These are phyloP conservation scores for Butastur rufipennis DNA, from an alignment of 2,113 vertebrate species.

Conservation along the genomic window DNA sequence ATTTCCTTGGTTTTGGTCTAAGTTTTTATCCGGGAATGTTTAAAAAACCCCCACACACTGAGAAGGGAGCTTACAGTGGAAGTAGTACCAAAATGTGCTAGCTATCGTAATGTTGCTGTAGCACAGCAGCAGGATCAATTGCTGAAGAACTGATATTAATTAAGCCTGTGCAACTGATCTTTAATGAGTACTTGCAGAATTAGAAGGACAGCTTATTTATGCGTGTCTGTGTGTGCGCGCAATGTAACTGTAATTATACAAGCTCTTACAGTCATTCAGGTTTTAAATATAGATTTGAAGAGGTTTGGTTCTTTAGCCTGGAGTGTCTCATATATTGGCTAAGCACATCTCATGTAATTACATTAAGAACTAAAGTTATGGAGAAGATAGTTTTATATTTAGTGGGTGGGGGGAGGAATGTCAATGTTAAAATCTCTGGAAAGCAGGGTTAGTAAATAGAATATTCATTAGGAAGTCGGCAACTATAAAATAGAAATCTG, in stretches of 20 bases:
- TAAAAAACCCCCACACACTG: accelerated
- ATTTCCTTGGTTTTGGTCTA: not conserved
- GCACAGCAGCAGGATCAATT: not conserved
- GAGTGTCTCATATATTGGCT: not conserved
- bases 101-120: not conserved
- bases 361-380: not conserved
- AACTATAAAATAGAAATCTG: not conserved
- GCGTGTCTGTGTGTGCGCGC: accelerated
- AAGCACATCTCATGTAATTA: not conserved
- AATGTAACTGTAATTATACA: not conserved
- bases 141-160: not conserved
- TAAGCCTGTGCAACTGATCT: not conserved
- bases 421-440: not conserved
- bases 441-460: not conserved
- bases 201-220: not conserved
- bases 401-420: not conserved
- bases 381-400: not conserved
- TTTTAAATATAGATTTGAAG: constrained; percentile 18
- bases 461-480: not conserved
- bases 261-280: not conserved
- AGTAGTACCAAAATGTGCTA: not conserved
- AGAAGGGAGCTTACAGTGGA: not conserved
- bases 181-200: not conserved
- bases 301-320: not conserved
- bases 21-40: not conserved